Conservation (phyloP, 2,113 vertebrate species). For the Phylloscopus whistleri region DNA sequence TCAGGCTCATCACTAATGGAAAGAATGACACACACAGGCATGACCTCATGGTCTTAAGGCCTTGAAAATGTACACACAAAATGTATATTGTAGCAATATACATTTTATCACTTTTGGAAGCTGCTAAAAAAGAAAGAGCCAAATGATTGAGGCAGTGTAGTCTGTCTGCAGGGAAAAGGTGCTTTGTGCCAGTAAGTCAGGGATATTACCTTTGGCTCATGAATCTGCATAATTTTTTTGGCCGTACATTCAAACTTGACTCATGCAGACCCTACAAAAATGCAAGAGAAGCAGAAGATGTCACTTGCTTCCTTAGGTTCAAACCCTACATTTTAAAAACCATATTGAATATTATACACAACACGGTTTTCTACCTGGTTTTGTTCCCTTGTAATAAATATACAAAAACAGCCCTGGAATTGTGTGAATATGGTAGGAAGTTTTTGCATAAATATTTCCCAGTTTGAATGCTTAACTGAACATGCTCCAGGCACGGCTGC, state of each 20-base stretch:
- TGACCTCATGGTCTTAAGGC: conserved; percentile 16
- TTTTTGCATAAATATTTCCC: background rate
- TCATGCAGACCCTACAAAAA: background rate
- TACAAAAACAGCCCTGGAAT: background rate
- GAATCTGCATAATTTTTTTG: background rate
- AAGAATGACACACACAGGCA: conserved; percentile 13
- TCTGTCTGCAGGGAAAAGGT: background rate
- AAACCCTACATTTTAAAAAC: background rate
- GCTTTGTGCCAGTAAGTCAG: background rate
- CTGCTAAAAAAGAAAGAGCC: conserved; percentile 15
- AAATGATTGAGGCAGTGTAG: background rate
- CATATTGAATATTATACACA: background rate
- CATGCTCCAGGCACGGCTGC: background rate
- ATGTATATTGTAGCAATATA: background rate
- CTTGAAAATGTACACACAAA: conserved; percentile 15
- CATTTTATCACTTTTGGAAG: conserved; percentile 15
- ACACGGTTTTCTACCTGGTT: background rate
- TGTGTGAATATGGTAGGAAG: background rate
- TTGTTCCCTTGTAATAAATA: background rate
- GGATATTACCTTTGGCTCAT: background rate
- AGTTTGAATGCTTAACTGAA: background rate
- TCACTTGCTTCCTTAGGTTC: background rate
- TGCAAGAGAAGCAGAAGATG: background rate
- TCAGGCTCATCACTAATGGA: conserved; percentile 12
- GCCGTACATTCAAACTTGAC: background rate